phyloP scores from a whole-genome alignment of 1,140 invertebrate species.

The Trichoplusia ni region DNA sequence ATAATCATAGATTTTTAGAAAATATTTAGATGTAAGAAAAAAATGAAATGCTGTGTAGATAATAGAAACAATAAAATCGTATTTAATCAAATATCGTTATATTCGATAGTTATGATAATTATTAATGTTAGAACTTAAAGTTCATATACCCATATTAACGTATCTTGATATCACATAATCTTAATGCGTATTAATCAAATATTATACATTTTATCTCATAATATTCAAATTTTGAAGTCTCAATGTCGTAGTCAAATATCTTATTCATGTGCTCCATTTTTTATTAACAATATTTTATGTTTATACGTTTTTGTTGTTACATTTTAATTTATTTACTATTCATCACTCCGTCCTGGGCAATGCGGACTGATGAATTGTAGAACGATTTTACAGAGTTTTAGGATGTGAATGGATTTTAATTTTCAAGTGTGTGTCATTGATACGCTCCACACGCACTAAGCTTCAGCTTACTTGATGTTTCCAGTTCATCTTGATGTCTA shows the following conservation, averaged over 20 bases:
- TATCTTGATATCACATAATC: constrained; percentile 10
- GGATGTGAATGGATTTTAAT: constrained; percentile 37
- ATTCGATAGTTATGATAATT: constrained; percentile 32
- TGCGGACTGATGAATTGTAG: constrained; percentile 77
- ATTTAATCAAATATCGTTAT: constrained; percentile 41
- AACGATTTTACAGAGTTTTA: constrained; percentile 3
- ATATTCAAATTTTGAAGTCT: constrained; percentile 50
- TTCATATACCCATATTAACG: constrained; percentile 79
- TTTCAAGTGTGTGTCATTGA: constrained; percentile 16
- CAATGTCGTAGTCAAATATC: constrained; percentile 55
- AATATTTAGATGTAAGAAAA: constrained; percentile 43
- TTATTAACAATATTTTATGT: constrained; percentile 30
- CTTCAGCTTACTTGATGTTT: constrained; percentile 32
- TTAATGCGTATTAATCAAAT: not conserved
- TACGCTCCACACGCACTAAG: constrained; percentile 41
- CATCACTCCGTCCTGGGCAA: constrained; percentile 77
- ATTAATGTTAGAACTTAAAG: constrained; percentile 39
- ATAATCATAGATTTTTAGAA: not conserved
- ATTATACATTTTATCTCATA: not conserved
- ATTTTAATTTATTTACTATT: constrained; percentile 39
- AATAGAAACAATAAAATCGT: constrained; percentile 75
- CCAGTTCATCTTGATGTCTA: constrained; percentile 15
- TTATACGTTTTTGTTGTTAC: constrained; percentile 12
- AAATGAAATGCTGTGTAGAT: constrained; percentile 82
- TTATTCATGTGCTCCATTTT: constrained; percentile 61